Percentiles rank a stretch among this genome's conserved stretches.
Conservation (phyloP, 1,140 invertebrate genomes). For the Meteorus sp. region DNA sequence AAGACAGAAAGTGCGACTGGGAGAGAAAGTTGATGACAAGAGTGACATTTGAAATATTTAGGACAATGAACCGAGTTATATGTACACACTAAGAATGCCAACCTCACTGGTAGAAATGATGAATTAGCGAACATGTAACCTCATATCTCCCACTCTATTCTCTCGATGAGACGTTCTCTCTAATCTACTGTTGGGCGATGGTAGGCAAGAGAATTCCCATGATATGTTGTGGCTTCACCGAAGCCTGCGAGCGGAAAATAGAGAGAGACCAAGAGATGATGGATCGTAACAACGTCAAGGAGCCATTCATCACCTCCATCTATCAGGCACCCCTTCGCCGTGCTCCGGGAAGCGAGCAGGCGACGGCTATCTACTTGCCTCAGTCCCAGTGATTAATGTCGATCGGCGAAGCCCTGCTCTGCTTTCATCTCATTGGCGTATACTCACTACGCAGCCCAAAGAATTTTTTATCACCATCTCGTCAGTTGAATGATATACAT, state of each 20-base stretch:
- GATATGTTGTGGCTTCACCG: slow-evolving; percentile 9
- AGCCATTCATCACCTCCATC: slow-evolving; percentile 60
- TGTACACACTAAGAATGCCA: too few relatives aligned
- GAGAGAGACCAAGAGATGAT: slow-evolving; percentile 51
- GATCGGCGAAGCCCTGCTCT: slow-evolving; percentile 51
- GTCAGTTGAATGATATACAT: background rate
- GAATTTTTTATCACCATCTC: too few relatives aligned
- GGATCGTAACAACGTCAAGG: slow-evolving; percentile 53
- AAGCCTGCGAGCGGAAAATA: slow-evolving; percentile 9
- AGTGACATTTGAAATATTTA: too few relatives aligned
- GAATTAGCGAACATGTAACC: slow-evolving; percentile 54
- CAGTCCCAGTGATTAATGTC: slow-evolving; percentile 58
- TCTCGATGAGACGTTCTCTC: too few relatives aligned
- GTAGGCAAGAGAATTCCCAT: background rate
- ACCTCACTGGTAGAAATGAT: slow-evolving; percentile 49
- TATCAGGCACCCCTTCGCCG: slow-evolving; percentile 56
- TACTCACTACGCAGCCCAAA: too few relatives aligned
- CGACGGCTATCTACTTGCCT: slow-evolving; percentile 57
- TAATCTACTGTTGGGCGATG: slow-evolving; percentile 28
- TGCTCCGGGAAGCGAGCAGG: slow-evolving; percentile 55
- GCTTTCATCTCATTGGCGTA: slow-evolving; percentile 35
- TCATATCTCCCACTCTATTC: slow-evolving; percentile 48
- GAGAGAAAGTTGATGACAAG: too few relatives aligned
- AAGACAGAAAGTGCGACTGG: too few relatives aligned
- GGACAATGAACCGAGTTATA: too few relatives aligned